These are phyloP conservation scores for Streptopelia turtur DNA, from an alignment of 2,797 vertebrate genomes.

Conservation along the genomic window DNA sequence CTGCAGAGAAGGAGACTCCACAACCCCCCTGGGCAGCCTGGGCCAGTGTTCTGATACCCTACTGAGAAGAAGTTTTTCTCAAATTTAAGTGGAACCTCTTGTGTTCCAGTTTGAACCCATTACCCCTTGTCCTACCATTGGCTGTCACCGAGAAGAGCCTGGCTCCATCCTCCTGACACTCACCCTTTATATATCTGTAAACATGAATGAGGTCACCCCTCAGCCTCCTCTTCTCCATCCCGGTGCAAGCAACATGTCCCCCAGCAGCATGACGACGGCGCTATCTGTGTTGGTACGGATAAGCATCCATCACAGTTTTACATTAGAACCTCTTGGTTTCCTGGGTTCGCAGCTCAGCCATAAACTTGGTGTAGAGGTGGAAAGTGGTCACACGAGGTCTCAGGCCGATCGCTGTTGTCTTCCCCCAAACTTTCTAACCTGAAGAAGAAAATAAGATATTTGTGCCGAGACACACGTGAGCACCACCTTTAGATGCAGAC, in stretches of 20 bases:
- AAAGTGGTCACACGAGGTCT: slow-evolving; percentile 25
- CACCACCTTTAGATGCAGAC: not conserved
- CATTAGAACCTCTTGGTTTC: slow-evolving; percentile 57
- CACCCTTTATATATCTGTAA: too few species aligned
- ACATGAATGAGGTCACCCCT: too few species aligned
- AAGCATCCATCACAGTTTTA: slow-evolving; percentile 53
- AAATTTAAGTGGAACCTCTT: too few species aligned
- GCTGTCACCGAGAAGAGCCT: too few species aligned
- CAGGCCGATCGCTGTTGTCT: not conserved
- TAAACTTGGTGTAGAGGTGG: slow-evolving; percentile 34
- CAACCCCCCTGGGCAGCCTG: too few species aligned
- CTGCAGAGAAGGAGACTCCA: too few species aligned
- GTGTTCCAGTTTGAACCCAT: too few species aligned
- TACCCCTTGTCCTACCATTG: too few species aligned
- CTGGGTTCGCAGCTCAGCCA: slow-evolving; percentile 8
- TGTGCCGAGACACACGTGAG: not conserved
- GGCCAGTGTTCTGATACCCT: too few species aligned
- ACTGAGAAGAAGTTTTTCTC: too few species aligned
- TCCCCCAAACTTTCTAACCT: not conserved
- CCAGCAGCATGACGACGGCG: slow-evolving; percentile 7
- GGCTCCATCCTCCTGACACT: too few species aligned
- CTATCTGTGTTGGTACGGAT: slow-evolving; percentile 42
- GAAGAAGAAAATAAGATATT: not conserved
- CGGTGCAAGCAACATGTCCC: slow-evolving; percentile 10
- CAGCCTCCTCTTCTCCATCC: slow-evolving; percentile 6